Percentiles rank a stretch among this genome's conserved stretches.
Evolutionary conservation across 2,888 invertebrate genomes (phyloP).

Genomic region (Drosophila infuscata): DNA sequence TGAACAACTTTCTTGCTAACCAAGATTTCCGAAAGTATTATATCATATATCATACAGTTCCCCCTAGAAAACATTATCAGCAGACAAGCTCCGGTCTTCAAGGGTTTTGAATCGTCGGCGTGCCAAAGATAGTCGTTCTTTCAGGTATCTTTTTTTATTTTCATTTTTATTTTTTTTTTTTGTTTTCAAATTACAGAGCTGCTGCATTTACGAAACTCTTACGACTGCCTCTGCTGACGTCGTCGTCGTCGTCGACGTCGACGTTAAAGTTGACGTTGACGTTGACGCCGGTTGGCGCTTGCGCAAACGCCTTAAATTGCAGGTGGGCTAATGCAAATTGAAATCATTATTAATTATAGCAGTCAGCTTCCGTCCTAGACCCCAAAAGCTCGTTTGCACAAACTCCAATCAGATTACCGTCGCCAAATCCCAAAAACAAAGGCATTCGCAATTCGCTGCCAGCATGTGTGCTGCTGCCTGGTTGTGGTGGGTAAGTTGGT

Average conservation of each 20-base stretch:
- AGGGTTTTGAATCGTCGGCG: background rate
- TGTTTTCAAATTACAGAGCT: slow-evolving; percentile 42
- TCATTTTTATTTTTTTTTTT: background rate
- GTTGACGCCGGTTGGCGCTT: slow-evolving; percentile 48
- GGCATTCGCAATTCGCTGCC: slow-evolving; percentile 15
- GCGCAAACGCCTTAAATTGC: slow-evolving; percentile 68
- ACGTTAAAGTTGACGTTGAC: slow-evolving; percentile 1
- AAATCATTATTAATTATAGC: slow-evolving; percentile 80
- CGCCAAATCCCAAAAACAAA: slow-evolving; percentile 53
- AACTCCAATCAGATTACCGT: slow-evolving; percentile 51
- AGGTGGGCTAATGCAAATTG: slow-evolving; percentile 76
- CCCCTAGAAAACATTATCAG: background rate
- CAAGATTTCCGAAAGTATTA: background rate
- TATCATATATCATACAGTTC: background rate
- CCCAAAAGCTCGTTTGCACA: slow-evolving; percentile 51
- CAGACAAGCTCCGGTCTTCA: background rate
- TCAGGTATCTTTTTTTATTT: background rate
- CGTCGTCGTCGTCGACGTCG: background rate
- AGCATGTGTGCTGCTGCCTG: background rate
- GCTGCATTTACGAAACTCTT: slow-evolving; percentile 42
- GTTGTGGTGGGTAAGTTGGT: background rate
- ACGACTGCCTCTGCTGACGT: slow-evolving; percentile 20
- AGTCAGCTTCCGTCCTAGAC: slow-evolving; percentile 77
- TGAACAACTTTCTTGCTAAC: background rate
- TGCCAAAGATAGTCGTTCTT: background rate